Evolutionary conservation across 2,888 invertebrate species (phyloP), one percentile per base, ranked within the genome.

Genomic region (Gnatocerus cornutus): DNA sequence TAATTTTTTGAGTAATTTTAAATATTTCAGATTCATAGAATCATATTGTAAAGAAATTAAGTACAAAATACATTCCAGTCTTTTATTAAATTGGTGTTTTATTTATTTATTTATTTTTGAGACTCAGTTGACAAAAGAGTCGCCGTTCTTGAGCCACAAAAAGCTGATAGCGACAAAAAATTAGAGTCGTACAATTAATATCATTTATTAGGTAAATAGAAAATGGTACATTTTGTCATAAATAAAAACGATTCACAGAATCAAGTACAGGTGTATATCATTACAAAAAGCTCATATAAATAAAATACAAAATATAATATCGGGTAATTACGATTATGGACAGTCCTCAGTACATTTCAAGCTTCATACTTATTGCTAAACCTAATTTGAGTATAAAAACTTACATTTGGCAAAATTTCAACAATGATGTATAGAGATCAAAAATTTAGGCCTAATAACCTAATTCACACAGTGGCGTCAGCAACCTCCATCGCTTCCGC

Each of bases 161-260:
- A n/a, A n/a, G n/a, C n/a, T n/a, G n/a, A n/a, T n/a, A n/a, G n/a
- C n/a, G n/a, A n/a, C n/a, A n/a, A n/a, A n/a, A n/a, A n/a, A n/a
- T n/a, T n/a, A n/a, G n/a, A n/a, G n/a, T n/a, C n/a, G 30, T 46
- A 48, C 59, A 48, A 39, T 62, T 37, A 48, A 50, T 50, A 43
- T 48, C 46, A 53, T 69, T 69, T 69, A 69, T 69, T 69, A 39
- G 39, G 53, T 64, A 64, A 48, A 64, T 63, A 63, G 52, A 63
- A 68, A 69, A 64, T 62, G 68, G 55, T 69, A 69, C 68, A 69
- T 64, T 69, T 45, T 14, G 16, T 48, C 58, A 69, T 64, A 69
- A 69, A 69, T 64, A 58, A 69, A 53, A 56, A 46, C 64, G 68
- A 69, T 69, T 69, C 68, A 69, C 56, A 63, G 68, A 69, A 69